A percentile compares a stretch with the other conserved stretches of the same genome.
Conservation (phyloP, 2,888 invertebrate species). For the Hydropsyche betteni region DNA sequence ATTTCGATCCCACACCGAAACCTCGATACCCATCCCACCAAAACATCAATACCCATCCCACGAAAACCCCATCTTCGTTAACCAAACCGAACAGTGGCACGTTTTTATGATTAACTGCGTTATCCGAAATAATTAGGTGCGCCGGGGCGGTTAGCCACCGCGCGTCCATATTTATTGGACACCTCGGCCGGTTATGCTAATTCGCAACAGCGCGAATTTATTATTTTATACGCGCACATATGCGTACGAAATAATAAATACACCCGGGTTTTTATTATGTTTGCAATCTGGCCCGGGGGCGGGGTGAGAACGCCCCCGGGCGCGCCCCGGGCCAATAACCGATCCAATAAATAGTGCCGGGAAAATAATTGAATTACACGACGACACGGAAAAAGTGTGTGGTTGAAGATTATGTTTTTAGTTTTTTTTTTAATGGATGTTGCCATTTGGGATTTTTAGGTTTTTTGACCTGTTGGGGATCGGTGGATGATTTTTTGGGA, state of each 20-base stretch:
- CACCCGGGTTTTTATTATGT: slow-evolving; percentile 33
- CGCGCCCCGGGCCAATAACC: slow-evolving; percentile 17
- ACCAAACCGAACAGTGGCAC: not conserved
- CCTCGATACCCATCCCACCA: too few relatives aligned
- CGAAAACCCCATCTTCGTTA: slow-evolving; percentile 1
- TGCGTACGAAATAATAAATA: not conserved
- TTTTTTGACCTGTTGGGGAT: too few relatives aligned
- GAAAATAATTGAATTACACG: slow-evolving; percentile 2
- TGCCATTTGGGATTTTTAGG: not conserved
- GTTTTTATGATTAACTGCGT: slow-evolving; percentile 15
- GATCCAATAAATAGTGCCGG: not conserved
- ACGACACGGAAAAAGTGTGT: too few relatives aligned
- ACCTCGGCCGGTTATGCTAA: slow-evolving; percentile 49
- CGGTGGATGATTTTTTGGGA: too few relatives aligned
- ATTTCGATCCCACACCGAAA: too few relatives aligned
- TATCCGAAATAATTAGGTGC: slow-evolving; percentile 47
- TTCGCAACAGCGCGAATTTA: slow-evolving; percentile 44
- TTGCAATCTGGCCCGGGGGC: slow-evolving; percentile 45
- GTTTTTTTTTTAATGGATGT: not conserved
- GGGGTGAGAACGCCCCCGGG: slow-evolving; percentile 37
- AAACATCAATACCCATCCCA: not conserved
- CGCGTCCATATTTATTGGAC: slow-evolving; percentile 47
- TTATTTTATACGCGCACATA: too few relatives aligned
- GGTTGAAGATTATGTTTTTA: not conserved
- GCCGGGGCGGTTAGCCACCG: slow-evolving; percentile 37